phyloP scores from a whole-genome alignment of 2,888 invertebrate species.

The Tigriopus californicus region DNA sequence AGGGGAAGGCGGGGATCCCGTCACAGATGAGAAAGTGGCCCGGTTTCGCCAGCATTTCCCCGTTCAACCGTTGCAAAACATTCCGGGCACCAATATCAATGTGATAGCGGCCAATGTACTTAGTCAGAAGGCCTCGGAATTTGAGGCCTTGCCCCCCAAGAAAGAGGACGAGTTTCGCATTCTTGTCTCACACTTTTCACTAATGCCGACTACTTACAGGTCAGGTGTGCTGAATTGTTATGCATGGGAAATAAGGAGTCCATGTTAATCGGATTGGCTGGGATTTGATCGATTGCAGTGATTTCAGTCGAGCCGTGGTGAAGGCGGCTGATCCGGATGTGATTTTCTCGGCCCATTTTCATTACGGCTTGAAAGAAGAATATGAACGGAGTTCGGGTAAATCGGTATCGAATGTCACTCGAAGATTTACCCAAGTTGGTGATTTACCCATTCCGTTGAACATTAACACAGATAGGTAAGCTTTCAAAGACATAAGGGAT shows the following conservation, averaged over 20 bases:
- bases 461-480: constrained; percentile 22
- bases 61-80: constrained; percentile 22
- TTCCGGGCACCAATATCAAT: no score
- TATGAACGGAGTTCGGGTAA: no score
- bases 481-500: background rate
- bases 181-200: constrained; percentile 21
- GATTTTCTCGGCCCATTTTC: constrained; percentile 31
- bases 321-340: constrained; percentile 21
- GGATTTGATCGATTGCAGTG: no score
- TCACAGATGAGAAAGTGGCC: constrained; percentile 44
- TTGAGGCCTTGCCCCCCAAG: constrained; percentile 10
- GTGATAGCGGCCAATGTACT: no score
- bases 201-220: constrained; percentile 17
- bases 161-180: constrained; percentile 18
- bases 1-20: constrained; percentile 56
- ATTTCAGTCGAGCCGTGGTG: background rate
- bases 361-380: constrained; percentile 20
- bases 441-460: constrained; percentile 18
- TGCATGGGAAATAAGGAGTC: constrained; percentile 9
- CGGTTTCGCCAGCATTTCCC: constrained; percentile 55
- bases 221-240: background rate
- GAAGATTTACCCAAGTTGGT: no score
- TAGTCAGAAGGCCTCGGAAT: no score
- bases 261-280: no score
- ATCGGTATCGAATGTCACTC: no score